Percentiles rank a stretch among this genome's conserved stretches.
phyloP scores from a whole-genome alignment of 2,797 vertebrate species.

The Rhynchotus rufescens region DNA sequence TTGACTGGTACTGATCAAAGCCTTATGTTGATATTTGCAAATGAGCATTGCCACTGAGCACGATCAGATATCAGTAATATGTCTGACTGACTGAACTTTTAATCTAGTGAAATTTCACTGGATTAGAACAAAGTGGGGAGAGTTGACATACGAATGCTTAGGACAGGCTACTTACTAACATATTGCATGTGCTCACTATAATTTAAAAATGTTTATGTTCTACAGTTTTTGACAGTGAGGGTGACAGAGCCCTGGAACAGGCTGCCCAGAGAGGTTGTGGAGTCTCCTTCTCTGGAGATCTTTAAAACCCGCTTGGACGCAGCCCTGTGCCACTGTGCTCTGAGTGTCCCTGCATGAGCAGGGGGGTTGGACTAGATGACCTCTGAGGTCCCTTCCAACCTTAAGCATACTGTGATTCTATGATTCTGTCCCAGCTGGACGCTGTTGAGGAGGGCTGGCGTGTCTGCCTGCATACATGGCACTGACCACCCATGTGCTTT shows the following conservation, averaged over 20 bases:
- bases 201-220: background rate
- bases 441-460: background rate
- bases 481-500: background rate
- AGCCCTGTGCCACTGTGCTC: no score
- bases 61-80: background rate
- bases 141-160: background rate
- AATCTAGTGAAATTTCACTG: background rate
- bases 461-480: background rate
- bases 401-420: no score
- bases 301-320: no score
- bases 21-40: background rate
- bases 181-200: rapidly evolving
- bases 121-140: background rate
- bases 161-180: background rate
- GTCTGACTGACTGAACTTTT: background rate
- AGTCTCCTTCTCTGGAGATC: no score
- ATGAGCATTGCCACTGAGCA: background rate
- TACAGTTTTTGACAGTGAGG: no score
- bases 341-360: no score
- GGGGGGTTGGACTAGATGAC: no score
- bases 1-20: background rate
- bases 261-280: no score
- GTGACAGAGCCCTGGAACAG: no score
- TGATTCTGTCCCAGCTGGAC: background rate
- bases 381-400: no score